These are phyloP conservation scores for Unio pictorum DNA, from an alignment of 2,888 invertebrate genomes.

Conservation along the genomic window DNA sequence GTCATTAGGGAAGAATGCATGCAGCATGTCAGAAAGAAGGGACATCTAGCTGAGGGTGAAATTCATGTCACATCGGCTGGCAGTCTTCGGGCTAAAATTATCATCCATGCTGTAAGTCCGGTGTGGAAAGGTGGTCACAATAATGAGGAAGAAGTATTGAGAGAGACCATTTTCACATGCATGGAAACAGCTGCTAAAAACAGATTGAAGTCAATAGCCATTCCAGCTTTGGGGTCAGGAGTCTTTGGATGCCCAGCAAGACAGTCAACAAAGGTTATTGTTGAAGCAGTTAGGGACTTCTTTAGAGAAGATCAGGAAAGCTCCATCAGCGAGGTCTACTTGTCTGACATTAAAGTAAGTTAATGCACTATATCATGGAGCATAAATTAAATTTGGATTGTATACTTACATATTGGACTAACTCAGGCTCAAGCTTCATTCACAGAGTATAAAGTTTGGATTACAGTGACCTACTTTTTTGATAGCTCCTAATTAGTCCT, in stretches of 20 bases:
- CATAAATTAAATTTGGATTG: too few relatives aligned
- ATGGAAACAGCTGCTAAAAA: constrained; percentile 21
- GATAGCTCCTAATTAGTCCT: too few relatives aligned
- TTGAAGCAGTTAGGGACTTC: constrained; percentile 24
- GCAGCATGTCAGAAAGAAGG: constrained; percentile 20
- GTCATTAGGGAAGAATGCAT: constrained; percentile 44
- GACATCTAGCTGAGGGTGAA: constrained; percentile 27
- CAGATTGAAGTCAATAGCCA: constrained; percentile 35
- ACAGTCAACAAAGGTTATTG: constrained; percentile 18
- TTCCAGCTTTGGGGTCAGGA: constrained; percentile 58
- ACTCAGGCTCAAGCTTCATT: too few relatives aligned
- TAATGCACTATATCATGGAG: too few relatives aligned
- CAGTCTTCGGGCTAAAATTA: constrained; percentile 23
- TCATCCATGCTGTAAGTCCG: constrained; percentile 37
- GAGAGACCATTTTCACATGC: constrained; percentile 26
- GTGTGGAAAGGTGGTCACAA: constrained; percentile 30
- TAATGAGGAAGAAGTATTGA: constrained; percentile 28
- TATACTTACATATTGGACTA: too few relatives aligned
- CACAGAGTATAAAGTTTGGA: too few relatives aligned
- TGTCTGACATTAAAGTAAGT: constrained; percentile 31
- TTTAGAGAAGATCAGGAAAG: constrained; percentile 23
- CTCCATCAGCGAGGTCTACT: constrained; percentile 23
- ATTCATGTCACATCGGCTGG: constrained; percentile 26
- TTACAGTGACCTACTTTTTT: too few relatives aligned
- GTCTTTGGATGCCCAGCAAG: constrained; percentile 14